Evolutionary conservation across 1,140 invertebrate species (phyloP).

Genomic region (Drosophila subobscura): DNA sequence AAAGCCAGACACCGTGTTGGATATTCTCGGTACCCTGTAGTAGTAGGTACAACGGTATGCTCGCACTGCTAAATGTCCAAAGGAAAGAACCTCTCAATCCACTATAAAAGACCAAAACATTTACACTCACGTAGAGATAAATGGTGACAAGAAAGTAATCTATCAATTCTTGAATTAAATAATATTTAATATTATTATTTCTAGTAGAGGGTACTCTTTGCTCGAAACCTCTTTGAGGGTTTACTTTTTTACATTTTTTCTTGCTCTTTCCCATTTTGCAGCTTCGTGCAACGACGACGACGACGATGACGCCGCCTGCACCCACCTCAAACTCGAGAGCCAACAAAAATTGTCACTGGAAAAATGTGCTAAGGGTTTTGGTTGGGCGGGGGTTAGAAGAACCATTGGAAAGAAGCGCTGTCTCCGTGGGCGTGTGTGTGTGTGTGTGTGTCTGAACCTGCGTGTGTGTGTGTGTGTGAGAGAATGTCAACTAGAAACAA

Average conservation of each 20-base stretch:
- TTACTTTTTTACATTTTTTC: constrained; percentile 5
- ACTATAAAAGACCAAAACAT: no score
- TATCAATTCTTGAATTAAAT: no score
- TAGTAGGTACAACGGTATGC: no score
- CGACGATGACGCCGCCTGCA: constrained; percentile 12
- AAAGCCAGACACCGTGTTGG: constrained; percentile 68
- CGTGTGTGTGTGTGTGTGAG: constrained; percentile 56
- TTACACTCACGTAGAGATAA: neutral
- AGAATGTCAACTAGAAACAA: constrained; percentile 82
- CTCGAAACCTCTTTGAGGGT: neutral
- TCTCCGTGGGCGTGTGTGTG: neutral
- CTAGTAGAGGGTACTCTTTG: no score
- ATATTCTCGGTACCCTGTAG: neutral
- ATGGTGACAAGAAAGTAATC: neutral
- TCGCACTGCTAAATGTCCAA: no score
- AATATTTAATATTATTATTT: no score
- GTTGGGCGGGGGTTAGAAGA: constrained; percentile 6
- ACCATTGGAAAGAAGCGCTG: constrained; percentile 36
- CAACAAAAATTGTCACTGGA: constrained; percentile 80
- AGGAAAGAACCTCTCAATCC: no score
- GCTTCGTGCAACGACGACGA: constrained; percentile 66
- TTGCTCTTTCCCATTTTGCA: constrained; percentile 60
- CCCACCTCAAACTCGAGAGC: constrained; percentile 39
- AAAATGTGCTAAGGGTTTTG: constrained; percentile 78
- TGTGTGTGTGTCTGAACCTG: neutral